phyloP scores from a whole-genome alignment of 2,888 invertebrate species.

The Heteromyza rotundicornis region DNA sequence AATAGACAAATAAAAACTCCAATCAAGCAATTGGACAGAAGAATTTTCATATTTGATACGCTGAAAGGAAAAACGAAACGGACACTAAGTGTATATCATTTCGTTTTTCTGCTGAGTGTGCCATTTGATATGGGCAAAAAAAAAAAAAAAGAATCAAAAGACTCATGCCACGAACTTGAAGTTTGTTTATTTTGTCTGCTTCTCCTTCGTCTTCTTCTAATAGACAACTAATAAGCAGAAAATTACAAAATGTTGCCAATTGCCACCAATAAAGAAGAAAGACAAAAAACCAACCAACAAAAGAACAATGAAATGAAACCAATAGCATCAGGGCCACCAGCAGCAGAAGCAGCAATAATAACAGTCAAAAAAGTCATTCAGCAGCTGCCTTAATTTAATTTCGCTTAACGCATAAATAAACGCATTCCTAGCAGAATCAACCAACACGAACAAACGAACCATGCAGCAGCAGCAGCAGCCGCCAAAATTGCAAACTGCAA shows the following conservation, averaged over 20 bases:
- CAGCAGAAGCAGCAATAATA: not conserved
- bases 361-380: conserved; percentile 5
- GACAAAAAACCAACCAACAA: not conserved
- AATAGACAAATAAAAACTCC: too few relatives aligned
- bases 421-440: conserved; percentile 7
- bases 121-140: too few relatives aligned
- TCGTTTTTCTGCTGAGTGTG: too few relatives aligned
- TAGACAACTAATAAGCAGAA: not conserved
- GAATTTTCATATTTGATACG: too few relatives aligned
- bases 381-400: too few relatives aligned
- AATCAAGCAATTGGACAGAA: too few relatives aligned
- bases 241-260: not conserved
- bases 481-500: too few relatives aligned
- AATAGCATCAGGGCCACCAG: conserved; percentile 12
- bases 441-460: not conserved
- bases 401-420: conserved; percentile 12
- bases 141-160: too few relatives aligned
- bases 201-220: conserved; percentile 8
- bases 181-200: not conserved
- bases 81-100: too few relatives aligned
- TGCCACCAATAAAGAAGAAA: not conserved
- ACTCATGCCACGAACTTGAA: too few relatives aligned
- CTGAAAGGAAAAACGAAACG: too few relatives aligned
- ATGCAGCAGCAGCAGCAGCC: too few relatives aligned
- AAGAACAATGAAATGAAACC: not conserved